phyloP scores from a whole-genome alignment of 2,113 vertebrate species.

The Motacilla tschutschensis region DNA sequence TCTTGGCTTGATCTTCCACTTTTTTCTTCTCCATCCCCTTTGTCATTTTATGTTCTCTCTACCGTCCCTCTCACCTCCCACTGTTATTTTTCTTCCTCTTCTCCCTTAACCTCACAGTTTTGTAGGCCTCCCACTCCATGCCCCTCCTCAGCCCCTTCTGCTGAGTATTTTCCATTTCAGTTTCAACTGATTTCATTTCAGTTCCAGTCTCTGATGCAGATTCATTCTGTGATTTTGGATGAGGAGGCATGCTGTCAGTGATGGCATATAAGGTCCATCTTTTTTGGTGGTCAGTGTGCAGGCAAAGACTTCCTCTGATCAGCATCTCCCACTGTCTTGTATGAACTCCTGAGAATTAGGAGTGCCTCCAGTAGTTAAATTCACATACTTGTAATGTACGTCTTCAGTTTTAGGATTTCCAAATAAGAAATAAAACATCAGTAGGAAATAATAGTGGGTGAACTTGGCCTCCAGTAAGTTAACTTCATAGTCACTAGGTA shows the following conservation, averaged over 20 bases:
- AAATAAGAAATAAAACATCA: background rate
- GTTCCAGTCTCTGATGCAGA: background rate
- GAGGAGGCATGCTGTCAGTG: background rate
- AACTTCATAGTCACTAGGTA: constrained; percentile 12
- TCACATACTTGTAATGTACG: background rate
- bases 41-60: background rate
- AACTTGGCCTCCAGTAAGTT: background rate
- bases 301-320: background rate
- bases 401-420: background rate
- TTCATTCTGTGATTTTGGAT: background rate
- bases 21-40: background rate
- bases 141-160: background rate
- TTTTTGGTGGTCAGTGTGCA: background rate
- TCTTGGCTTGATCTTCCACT: background rate
- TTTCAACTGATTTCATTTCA: background rate
- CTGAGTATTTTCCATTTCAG: background rate
- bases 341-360: background rate
- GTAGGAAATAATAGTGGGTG: background rate
- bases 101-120: background rate
- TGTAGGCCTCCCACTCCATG: background rate
- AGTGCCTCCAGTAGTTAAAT: background rate
- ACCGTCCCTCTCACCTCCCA: rapidly evolving
- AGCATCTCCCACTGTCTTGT: background rate
- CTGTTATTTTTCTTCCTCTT: background rate
- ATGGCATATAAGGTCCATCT: no score